Evolutionary conservation across 30 jellyfish, hydroid and myxozoan genomes (phyloP), one percentile per base, ranked within the genome.

Genomic region (Chrysaora quinquecirrha): DNA sequence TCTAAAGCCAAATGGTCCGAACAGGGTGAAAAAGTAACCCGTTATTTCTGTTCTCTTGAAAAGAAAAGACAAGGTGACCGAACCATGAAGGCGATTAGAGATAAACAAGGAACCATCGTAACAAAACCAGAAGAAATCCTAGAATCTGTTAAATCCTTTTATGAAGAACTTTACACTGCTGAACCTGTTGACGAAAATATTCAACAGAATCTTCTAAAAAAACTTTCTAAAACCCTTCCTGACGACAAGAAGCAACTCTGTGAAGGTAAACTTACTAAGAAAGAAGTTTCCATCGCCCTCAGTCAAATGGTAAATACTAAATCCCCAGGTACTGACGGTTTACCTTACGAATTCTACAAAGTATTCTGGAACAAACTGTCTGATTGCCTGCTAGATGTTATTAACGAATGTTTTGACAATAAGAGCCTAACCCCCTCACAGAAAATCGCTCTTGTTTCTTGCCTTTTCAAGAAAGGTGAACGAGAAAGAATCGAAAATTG

Each of bases 21-120:
- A 71, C 31, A 71, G 16, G 82, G 82, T 48, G 82, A 71, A 30
- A 71, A 71, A 71, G 68, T 35, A 4, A 71, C 82, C n/a, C 14
- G 35, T 1, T 71, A 34, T 38, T 71, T 71, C 82, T 71, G 82
- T 27, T 20, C 31, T 1, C 72, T 71, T 29, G 68, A 71, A 35
- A 71, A 71, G 68, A 35, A 71, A 34, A 1, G 82, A 21, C 65
- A 47, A 47, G 32, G 82, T 14, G 68, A 71, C 34, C n/a, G n/a
- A n/a, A n/a, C n/a, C n/a, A n/a, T n/a, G n/a, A n/a, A n/a, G n/a
- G n/a, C n/a, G n/a, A n/a, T n/a, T n/a, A n/a, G n/a, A n/a, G n/a
- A n/a, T n/a, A n/a, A n/a, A n/a, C n/a, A n/a, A n/a, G n/a, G n/a
- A 27, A 69, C 11, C 23, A 34, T 31, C 54, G 34, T 35, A 6